These are phyloP conservation scores for Chalcosyrphus nemorum DNA, from an alignment of 2,888 invertebrate genomes.

Conservation along the genomic window DNA sequence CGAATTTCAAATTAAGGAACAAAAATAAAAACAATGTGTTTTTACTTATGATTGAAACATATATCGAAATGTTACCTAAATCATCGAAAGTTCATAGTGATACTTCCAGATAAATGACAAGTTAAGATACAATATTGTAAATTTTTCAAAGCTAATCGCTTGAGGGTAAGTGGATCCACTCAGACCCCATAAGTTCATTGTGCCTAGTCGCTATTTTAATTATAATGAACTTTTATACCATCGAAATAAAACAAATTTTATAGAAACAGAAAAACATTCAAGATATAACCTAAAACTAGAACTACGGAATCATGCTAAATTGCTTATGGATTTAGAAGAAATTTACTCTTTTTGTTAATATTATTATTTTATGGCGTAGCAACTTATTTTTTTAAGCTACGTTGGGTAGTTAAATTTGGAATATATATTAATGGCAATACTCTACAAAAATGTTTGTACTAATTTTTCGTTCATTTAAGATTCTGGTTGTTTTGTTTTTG, in stretches of 20 bases:
- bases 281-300: background rate
- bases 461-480: constrained; percentile 66
- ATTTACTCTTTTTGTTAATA: constrained; percentile 44
- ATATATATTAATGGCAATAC: constrained; percentile 58
- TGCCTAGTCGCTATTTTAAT: too few species aligned
- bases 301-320: background rate
- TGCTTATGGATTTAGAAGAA: constrained; percentile 43
- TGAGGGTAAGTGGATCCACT: too few species aligned
- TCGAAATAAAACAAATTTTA: background rate
- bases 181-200: too few species aligned
- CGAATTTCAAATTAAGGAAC: too few species aligned
- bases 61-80: too few species aligned
- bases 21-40: too few species aligned
- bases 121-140: too few species aligned
- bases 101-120: too few species aligned
- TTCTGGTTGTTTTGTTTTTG: constrained; percentile 39
- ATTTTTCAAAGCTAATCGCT: too few species aligned
- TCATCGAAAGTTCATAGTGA: too few species aligned
- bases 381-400: constrained; percentile 35
- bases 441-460: constrained; percentile 71
- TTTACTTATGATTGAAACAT: too few species aligned
- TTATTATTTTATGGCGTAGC: constrained; percentile 7
- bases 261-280: background rate
- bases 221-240: too few species aligned
- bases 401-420: constrained; percentile 55